Base-by-base conservation (phyloP, 2,888 invertebrate species). In the Drosophila macrothrix region DNA sequence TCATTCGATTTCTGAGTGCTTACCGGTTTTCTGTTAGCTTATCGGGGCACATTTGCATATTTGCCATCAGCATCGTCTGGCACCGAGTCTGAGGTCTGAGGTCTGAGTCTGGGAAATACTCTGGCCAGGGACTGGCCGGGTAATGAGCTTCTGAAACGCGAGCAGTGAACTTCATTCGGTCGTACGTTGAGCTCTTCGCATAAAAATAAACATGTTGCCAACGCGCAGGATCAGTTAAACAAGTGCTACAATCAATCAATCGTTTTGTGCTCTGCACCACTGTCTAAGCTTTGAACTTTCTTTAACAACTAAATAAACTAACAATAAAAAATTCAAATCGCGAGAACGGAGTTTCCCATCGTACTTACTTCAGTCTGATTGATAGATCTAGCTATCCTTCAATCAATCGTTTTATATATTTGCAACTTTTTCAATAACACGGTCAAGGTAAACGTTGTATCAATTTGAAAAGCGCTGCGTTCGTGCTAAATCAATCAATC, bases 31-130 rank as follows among this genome's bases (percentile, higher is more conserved):
- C 72, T 55, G 61, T 52, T 58, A 25, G 66, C 73, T 76, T 85
- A 78, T 88, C 80, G 75, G 35, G 35, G 39, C 3, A 19, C 73
- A 85, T 85, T 85, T 89, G 89, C 85, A 85, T 85, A 89, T 53
- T 29, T 67, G 73, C 81, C 78, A 62, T 67, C 78, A 63, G 77
- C 69, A 70, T 55, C 62, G 84, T 73, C 83, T 72, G 72, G 39
- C 50, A 52, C 29, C 39, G 54, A 43, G 67, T 65, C 73, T 58
- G 66, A 43, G 55, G 67, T 65, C 73, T 58, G 66, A 43, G 55
- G n/a, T 39, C 65, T 37, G 67, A 68, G 55, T 78, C 79, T 55
- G 80, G 65, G 56, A 67, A 25, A 54, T 64, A 66, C 58, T 29
- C 58, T 35, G 52, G 54, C 12, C 41, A 37, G 53, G 73, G 54